phyloP scores from a whole-genome alignment of 2,888 invertebrate species.

The Hypercompe scribonia region DNA sequence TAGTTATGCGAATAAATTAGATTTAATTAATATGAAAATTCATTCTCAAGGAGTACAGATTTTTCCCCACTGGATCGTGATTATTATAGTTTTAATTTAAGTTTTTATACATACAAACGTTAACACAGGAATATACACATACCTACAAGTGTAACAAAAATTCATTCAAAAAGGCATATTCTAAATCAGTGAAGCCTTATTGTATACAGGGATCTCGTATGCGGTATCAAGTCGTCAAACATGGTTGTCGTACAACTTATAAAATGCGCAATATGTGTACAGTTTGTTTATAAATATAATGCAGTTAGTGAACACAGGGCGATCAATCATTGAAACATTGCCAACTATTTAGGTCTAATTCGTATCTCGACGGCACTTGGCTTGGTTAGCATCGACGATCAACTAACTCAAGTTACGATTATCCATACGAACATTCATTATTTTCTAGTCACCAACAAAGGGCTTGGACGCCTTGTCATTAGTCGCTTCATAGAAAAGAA shows the following conservation, averaged over 20 bases:
- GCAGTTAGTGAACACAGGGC: constrained; percentile 36
- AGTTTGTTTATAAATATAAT: constrained; percentile 36
- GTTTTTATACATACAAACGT: no score
- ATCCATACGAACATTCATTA: background rate
- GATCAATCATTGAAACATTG: constrained; percentile 56
- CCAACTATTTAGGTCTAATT: constrained; percentile 45
- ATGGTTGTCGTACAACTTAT: background rate
- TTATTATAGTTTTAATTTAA: background rate
- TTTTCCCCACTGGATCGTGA: background rate
- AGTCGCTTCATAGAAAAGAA: background rate
- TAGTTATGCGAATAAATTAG: background rate
- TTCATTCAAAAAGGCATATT: no score
- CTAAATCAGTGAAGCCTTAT: no score
- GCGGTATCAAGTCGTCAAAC: background rate
- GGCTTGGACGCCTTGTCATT: background rate
- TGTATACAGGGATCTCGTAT: no score
- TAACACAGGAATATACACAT: background rate
- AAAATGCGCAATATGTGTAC: background rate
- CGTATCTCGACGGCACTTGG: constrained; percentile 3
- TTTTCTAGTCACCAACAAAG: background rate
- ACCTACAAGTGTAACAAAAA: background rate
- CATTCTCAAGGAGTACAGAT: background rate
- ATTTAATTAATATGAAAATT: background rate
- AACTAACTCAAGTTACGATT: background rate
- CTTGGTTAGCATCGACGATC: background rate